Conservation (phyloP, 2,113 vertebrate genomes). For the Nerophis ophidion region DNA sequence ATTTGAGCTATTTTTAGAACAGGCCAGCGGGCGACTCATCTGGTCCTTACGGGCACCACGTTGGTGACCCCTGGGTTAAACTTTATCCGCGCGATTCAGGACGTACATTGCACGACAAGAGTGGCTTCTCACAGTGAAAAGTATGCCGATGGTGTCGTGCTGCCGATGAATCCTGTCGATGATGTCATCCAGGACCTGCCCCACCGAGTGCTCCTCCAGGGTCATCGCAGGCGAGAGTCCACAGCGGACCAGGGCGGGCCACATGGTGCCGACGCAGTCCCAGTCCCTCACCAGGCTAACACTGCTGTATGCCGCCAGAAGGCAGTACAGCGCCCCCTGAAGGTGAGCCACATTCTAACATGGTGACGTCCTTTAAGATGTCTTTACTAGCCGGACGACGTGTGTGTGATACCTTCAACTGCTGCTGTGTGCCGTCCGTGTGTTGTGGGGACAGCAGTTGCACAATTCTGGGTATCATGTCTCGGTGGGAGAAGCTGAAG, state of each 20-base stretch:
- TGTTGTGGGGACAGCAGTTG: slow-evolving; percentile 80
- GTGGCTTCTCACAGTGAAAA: slow-evolving; percentile 83
- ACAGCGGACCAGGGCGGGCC: slow-evolving; percentile 90
- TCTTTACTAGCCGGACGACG: background rate
- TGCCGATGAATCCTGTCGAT: slow-evolving; percentile 90
- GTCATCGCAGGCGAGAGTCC: slow-evolving; percentile 89
- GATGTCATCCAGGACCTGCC: slow-evolving; percentile 88
- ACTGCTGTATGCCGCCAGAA: slow-evolving; percentile 83
- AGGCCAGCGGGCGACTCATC: too few relatives aligned
- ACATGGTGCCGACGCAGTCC: slow-evolving; percentile 88
- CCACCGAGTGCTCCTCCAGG: slow-evolving; percentile 89
- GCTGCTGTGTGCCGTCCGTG: slow-evolving; percentile 79
- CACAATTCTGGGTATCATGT: slow-evolving; percentile 87
- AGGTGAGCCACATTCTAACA: background rate
- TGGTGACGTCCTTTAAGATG: too few relatives aligned
- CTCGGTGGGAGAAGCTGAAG: slow-evolving; percentile 92
- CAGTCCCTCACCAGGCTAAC: slow-evolving; percentile 85
- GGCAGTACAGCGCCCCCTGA: slow-evolving; percentile 94
- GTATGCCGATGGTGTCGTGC: slow-evolving; percentile 90
- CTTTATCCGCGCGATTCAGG: background rate
- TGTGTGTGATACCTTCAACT: slow-evolving; percentile 83
- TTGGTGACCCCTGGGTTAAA: too few relatives aligned
- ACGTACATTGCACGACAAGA: background rate
- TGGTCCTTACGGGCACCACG: too few relatives aligned
- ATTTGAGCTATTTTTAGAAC: too few relatives aligned